Evolutionary conservation across 2,888 invertebrate species (phyloP), one percentile per base, ranked within the genome.

Genomic region (Isotomurus palustris): DNA sequence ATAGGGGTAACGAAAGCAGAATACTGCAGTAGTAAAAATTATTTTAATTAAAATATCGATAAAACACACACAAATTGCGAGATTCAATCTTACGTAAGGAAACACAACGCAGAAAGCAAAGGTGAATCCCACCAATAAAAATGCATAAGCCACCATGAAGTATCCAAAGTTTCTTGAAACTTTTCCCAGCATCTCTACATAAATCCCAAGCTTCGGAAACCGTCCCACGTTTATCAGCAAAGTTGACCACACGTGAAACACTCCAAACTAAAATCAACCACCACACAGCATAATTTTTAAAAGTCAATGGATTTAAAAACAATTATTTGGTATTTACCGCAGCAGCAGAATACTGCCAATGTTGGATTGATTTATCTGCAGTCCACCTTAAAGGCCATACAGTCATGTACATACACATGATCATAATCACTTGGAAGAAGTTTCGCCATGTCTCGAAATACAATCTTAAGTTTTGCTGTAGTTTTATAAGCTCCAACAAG

Each of bases 181-280:
- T 54, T 69, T 71, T 12, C 66, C 89, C 71, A 89, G 90, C 91
- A 91, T 91, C 0, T 91, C 91, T 3, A 91, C 90, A 73, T 91
- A 91, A 0, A 90, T 87, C 19, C 91, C 91, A 72, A 91, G 88
- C 49, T 89, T 83, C 0, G 91, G 91, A 36, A 91, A 77, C 71
- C 91, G 88, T 0, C 91, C 91, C 56, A 91, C 86, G 63, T 70
- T 68, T 5, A 68, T 52, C 0, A 70, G 57, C 68, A 69, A 64
- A 8, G 68, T 51, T 24, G 67, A 64, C 64, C 68, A 69, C 10
- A 66, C 69, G 8, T 68, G 53, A 41, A 68, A 67, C 10, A 69
- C 66, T 14, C 67, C 69, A 44, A 60, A 59, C 66, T 66, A 40
- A 48, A 51, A 53, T 38, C 21, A 29, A 21, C 22, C 22, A 32